phyloP scores from a whole-genome alignment of 2,888 invertebrate species.

The Abrostola triplasia region DNA sequence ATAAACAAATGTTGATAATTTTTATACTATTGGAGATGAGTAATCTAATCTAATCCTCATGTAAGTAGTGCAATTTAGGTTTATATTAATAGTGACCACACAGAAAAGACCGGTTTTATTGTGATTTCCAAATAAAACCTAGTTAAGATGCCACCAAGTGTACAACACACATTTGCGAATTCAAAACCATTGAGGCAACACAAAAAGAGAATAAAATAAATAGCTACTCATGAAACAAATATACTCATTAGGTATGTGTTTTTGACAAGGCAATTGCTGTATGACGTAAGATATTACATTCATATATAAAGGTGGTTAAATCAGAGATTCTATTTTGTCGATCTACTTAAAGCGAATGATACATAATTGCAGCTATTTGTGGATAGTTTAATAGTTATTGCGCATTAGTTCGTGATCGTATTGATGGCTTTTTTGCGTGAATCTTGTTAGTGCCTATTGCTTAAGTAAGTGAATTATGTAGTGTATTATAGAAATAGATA shows the following conservation, averaged over 20 bases:
- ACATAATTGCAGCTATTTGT: slow-evolving; percentile 40
- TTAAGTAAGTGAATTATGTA: slow-evolving; percentile 13
- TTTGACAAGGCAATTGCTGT: slow-evolving; percentile 4
- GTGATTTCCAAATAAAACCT: too few species aligned
- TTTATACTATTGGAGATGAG: too few species aligned
- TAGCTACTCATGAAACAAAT: background rate
- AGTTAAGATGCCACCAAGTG: too few species aligned
- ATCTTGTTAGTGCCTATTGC: slow-evolving; percentile 35
- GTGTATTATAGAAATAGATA: too few species aligned
- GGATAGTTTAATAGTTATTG: slow-evolving; percentile 40
- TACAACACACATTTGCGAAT: background rate
- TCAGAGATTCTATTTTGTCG: slow-evolving; percentile 34
- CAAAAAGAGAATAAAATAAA: background rate
- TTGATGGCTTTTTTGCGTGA: slow-evolving; percentile 29
- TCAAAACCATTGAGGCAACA: background rate
- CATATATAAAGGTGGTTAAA: slow-evolving; percentile 44
- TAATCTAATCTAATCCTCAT: too few species aligned
- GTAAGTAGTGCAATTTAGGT: too few species aligned
- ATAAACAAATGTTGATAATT: too few species aligned
- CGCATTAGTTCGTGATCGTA: slow-evolving; percentile 46
- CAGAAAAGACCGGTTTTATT: too few species aligned
- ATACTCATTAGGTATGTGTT: background rate
- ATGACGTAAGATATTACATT: slow-evolving; percentile 26
- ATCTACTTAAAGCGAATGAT: slow-evolving; percentile 41
- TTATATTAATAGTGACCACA: too few species aligned